Conservation (phyloP, 2,797 vertebrate genomes). For the Bryconaethiops microstoma region DNA sequence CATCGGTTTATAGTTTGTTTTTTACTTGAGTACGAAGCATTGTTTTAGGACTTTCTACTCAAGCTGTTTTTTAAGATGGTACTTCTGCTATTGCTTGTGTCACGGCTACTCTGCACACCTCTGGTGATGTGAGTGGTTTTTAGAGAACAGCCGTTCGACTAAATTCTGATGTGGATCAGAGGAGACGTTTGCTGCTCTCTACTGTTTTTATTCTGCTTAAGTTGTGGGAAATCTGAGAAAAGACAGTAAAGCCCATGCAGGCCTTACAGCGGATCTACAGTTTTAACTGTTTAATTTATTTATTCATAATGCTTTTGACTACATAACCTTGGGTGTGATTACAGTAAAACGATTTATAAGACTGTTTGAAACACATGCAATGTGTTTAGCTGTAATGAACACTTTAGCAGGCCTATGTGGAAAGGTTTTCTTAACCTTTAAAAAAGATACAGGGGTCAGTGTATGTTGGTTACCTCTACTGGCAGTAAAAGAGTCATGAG, state of each 20-base stretch:
- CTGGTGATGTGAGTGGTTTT: background rate
- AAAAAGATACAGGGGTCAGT: background rate
- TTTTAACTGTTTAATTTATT: background rate
- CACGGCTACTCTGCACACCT: background rate
- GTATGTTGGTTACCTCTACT: background rate
- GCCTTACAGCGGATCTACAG: background rate
- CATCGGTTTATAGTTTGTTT: no score
- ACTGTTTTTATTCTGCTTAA: conserved; percentile 2
- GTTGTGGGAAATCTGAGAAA: background rate
- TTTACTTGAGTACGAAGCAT: no score
- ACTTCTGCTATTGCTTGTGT: background rate
- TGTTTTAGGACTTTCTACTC: background rate
- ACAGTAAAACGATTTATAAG: background rate
- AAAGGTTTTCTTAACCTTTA: background rate
- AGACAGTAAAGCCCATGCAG: background rate
- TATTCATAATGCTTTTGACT: no score
- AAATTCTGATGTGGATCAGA: background rate
- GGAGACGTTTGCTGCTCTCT: background rate
- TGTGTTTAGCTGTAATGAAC: background rate
- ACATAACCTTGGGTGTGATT: background rate
- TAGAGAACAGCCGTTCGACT: background rate
- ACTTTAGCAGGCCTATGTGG: background rate
- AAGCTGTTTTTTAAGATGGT: background rate
- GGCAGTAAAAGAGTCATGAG: background rate
- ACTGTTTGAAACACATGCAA: background rate